Conservation (phyloP, 1,140 invertebrate species). For the Magallana ariakensis region DNA sequence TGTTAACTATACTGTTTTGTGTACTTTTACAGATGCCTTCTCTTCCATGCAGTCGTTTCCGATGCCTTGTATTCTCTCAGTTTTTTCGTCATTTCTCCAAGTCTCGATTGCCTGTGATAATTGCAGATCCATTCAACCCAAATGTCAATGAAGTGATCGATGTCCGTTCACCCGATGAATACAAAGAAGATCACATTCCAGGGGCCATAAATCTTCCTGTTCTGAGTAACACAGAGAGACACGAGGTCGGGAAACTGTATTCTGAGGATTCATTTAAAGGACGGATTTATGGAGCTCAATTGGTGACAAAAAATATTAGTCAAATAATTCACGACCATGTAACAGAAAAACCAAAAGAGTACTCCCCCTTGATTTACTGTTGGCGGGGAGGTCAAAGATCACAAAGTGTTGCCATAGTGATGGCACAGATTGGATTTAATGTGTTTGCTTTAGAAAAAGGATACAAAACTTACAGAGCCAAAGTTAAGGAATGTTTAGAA, state of each 20-base stretch:
- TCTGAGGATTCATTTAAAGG: slow-evolving; percentile 52
- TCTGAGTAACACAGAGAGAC: slow-evolving; percentile 45
- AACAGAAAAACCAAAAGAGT: slow-evolving; percentile 55
- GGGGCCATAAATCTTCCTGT: slow-evolving; percentile 63
- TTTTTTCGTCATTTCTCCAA: slow-evolving; percentile 15
- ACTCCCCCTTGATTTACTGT: slow-evolving; percentile 62
- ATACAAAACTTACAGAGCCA: slow-evolving; percentile 60
- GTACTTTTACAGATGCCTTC: not conserved
- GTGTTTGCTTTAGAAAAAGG: slow-evolving; percentile 58
- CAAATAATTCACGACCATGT: slow-evolving; percentile 55
- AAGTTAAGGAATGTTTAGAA: slow-evolving; percentile 51
- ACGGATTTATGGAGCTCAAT: slow-evolving; percentile 53
- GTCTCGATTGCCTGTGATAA: not conserved
- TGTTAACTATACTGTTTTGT: not conserved
- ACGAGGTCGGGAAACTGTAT: slow-evolving; percentile 59
- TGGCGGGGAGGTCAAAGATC: slow-evolving; percentile 65
- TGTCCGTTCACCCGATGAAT: slow-evolving; percentile 60
- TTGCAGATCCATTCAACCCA: slow-evolving; percentile 42
- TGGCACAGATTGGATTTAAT: slow-evolving; percentile 62
- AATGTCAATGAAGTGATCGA: slow-evolving; percentile 59
- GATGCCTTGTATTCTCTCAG: not conserved
- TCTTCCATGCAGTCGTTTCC: not conserved
- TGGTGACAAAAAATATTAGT: slow-evolving; percentile 57
- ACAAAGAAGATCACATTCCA: slow-evolving; percentile 62
- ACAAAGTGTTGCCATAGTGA: slow-evolving; percentile 56